A percentile compares a stretch with the other conserved stretches of the same genome.
These are phyloP conservation scores for Drosophila malerkotliana DNA, from an alignment of 1,140 invertebrate genomes.

Conservation along the genomic window DNA sequence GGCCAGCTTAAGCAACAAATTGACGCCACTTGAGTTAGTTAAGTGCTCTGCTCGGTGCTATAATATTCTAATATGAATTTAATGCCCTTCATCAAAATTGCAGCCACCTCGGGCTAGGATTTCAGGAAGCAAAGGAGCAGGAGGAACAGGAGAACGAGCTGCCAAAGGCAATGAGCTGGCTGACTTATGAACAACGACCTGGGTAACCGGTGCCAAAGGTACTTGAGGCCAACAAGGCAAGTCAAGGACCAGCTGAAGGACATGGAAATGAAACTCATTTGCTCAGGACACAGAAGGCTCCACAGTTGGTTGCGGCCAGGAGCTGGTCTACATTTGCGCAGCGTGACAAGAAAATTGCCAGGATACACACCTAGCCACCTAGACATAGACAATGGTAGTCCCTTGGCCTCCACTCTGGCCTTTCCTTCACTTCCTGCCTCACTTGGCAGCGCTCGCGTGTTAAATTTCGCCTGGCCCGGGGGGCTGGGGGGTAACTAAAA, in stretches of 20 bases:
- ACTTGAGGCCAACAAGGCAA: slow-evolving; percentile 54
- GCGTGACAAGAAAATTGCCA: slow-evolving; percentile 73
- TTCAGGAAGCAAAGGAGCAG: slow-evolving; percentile 7
- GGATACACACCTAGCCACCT: slow-evolving; percentile 51
- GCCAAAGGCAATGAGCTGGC: slow-evolving; percentile 21
- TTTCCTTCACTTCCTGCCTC: slow-evolving; percentile 1
- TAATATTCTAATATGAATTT: slow-evolving; percentile 78
- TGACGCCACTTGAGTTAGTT: slow-evolving; percentile 43
- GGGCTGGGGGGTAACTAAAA: slow-evolving; percentile 25
- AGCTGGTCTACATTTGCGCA: slow-evolving; percentile 51
- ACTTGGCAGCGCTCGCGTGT: slow-evolving; percentile 37
- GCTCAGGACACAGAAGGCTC: slow-evolving; percentile 35
- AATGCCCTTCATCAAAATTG: slow-evolving; percentile 66
- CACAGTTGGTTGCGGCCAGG: slow-evolving; percentile 64
- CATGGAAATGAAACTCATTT: slow-evolving; percentile 71
- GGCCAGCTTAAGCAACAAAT: slow-evolving; percentile 37
- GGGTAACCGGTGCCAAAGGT: slow-evolving; percentile 42
- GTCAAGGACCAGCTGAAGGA: slow-evolving; percentile 48
- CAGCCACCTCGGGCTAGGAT: slow-evolving; percentile 26
- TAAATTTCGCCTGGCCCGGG: slow-evolving; percentile 54
- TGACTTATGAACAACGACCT: slow-evolving; percentile 42
- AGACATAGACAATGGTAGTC: slow-evolving; percentile 36
- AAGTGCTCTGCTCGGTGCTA: slow-evolving; percentile 57
- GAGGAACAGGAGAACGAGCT: slow-evolving; percentile 3
- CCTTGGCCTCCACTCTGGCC: slow-evolving; percentile 2